phyloP scores from a whole-genome alignment of 2,888 invertebrate species.

The Volucella zonaria region DNA sequence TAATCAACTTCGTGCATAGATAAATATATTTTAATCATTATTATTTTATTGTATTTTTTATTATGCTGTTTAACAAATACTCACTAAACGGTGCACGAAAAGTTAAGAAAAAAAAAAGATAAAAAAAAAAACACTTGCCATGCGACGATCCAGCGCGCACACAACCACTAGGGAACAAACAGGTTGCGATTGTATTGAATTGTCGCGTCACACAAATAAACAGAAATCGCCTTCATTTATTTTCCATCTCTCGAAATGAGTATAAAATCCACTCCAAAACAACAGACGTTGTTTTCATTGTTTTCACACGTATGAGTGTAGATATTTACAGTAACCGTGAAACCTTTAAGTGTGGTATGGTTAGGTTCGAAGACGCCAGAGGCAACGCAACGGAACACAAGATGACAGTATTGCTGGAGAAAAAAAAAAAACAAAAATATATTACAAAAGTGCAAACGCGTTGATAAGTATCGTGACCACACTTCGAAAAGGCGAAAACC shows the following conservation, averaged over 20 bases:
- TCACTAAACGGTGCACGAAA: constrained; percentile 17
- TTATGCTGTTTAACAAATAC: constrained; percentile 2
- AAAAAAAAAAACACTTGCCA: constrained; percentile 19
- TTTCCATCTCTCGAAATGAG: constrained; percentile 38
- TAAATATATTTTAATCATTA: too few species aligned
- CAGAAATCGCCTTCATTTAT: constrained; percentile 58
- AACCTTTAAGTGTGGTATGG: too few species aligned
- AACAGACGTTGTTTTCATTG: too few species aligned
- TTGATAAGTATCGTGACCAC: constrained; percentile 62
- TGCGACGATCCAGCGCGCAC: constrained; percentile 46
- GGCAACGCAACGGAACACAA: not conserved
- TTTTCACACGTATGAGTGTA: too few species aligned
- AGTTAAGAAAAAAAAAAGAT: not conserved
- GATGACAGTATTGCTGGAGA: not conserved
- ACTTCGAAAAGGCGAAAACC: constrained; percentile 60
- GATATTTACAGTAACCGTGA: too few species aligned
- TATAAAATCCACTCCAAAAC: too few species aligned
- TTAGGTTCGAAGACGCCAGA: too few species aligned
- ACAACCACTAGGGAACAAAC: constrained; percentile 43
- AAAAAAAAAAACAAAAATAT: constrained; percentile 16
- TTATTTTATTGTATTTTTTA: not conserved
- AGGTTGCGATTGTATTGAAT: constrained; percentile 48
- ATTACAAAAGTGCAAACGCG: constrained; percentile 31
- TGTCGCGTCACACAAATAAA: constrained; percentile 53
- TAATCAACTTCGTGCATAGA: not conserved